A percentile compares a stretch with the other conserved stretches of the same genome.
phyloP scores from a whole-genome alignment of 2,888 invertebrate genomes.

The Limnephilus rhombicus region DNA sequence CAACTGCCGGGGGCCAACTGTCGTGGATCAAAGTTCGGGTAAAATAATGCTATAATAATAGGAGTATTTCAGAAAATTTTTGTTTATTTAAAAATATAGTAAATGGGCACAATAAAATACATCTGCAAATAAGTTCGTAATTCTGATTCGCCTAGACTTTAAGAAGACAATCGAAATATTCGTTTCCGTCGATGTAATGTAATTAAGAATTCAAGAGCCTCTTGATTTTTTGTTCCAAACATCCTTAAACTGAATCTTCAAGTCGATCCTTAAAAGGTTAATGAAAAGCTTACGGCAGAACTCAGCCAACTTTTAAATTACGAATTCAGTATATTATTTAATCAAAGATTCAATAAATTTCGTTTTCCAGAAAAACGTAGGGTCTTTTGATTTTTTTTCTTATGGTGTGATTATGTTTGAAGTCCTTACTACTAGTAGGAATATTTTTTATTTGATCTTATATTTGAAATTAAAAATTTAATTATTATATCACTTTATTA shows the following conservation, averaged over 20 bases:
- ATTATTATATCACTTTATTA: neutral
- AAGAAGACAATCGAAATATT: neutral
- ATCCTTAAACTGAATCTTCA: neutral
- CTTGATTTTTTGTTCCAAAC: neutral
- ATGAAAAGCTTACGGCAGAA: neutral
- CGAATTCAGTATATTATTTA: neutral
- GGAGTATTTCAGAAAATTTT: no score
- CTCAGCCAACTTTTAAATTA: neutral
- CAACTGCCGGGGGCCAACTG: no score
- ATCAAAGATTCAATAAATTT: neutral
- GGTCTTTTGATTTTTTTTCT: neutral
- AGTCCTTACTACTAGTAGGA: neutral
- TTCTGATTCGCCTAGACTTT: neutral
- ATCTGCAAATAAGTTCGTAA: neutral
- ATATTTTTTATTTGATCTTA: neutral
- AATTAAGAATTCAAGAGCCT: neutral
- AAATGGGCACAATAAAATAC: no score
- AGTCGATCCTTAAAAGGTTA: neutral
- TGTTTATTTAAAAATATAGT: no score
- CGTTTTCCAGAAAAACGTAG: neutral
- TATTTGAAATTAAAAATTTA: neutral
- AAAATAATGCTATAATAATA: no score
- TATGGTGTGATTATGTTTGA: neutral
- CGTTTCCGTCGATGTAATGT: neutral
- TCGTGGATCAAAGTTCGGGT: no score